These are phyloP conservation scores for Aradophagus sp. DNA, from an alignment of 1,140 invertebrate species.

Conservation along the genomic window DNA sequence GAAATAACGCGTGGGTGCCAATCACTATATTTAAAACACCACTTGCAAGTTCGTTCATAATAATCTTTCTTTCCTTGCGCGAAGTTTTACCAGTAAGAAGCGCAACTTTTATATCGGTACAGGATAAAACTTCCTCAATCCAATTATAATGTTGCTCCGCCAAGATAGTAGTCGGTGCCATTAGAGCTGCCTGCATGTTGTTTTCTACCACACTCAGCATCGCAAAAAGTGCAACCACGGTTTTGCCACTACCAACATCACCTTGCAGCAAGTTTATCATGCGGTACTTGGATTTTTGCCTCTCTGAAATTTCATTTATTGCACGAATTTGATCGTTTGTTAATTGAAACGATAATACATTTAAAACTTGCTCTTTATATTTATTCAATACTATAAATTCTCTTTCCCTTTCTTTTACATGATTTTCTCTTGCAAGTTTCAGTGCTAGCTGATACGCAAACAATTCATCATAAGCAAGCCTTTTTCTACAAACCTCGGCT, in stretches of 20 bases:
- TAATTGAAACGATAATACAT: constrained; percentile 35
- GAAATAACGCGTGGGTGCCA: constrained; percentile 16
- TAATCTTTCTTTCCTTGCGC: constrained; percentile 15
- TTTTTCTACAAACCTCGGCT: constrained; percentile 33
- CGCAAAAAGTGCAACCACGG: constrained; percentile 12
- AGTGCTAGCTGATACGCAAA: constrained; percentile 25
- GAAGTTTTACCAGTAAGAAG: constrained; percentile 12
- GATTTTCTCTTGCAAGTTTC: constrained; percentile 32
- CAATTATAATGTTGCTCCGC: constrained; percentile 12
- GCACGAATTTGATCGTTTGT: constrained; percentile 29
- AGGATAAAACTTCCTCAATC: constrained; percentile 10
- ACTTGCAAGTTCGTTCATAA: constrained; percentile 15
- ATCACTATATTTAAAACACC: constrained; percentile 18
- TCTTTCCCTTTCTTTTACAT: constrained; percentile 32
- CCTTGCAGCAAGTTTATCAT: constrained; percentile 10
- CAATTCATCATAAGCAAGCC: constrained; percentile 34
- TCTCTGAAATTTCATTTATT: constrained; percentile 24
- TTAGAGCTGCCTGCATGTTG: constrained; percentile 11
- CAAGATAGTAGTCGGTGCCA: constrained; percentile 13
- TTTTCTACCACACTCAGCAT: constrained; percentile 8
- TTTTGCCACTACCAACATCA: constrained; percentile 19
- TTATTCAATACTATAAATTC: constrained; percentile 35
- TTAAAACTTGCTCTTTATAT: constrained; percentile 36
- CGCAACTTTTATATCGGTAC: constrained; percentile 14
- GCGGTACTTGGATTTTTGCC: constrained; percentile 14